Evolutionary conservation across 2,888 invertebrate species (phyloP).

Genomic region (Punctoribates punctum): DNA sequence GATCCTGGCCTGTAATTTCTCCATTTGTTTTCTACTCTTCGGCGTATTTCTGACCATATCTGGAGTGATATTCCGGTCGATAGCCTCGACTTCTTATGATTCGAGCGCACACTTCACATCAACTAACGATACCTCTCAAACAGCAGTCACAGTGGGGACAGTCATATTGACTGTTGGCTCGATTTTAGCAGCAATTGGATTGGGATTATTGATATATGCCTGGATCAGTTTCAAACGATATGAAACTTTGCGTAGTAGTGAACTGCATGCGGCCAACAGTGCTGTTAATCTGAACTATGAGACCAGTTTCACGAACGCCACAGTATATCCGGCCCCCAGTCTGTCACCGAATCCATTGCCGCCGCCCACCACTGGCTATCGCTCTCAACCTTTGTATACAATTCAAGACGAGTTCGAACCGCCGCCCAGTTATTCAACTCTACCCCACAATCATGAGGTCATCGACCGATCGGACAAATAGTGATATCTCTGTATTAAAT

Average conservation of each 20-base stretch:
- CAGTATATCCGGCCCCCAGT: too few species aligned
- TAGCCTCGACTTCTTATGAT: background rate
- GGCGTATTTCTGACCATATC: slow-evolving; percentile 1
- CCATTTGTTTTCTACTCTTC: slow-evolving; percentile 1
- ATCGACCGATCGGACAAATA: too few species aligned
- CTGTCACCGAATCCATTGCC: background rate
- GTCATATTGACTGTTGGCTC: background rate
- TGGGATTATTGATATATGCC: background rate
- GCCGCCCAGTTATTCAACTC: background rate
- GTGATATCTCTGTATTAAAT: too few species aligned
- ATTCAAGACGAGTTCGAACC: background rate
- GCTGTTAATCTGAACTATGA: background rate
- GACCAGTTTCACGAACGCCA: background rate
- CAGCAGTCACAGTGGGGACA: slow-evolving; percentile 9
- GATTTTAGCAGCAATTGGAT: background rate
- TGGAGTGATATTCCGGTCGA: slow-evolving; percentile 10
- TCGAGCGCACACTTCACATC: background rate
- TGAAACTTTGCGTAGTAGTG: background rate
- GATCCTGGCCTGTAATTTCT: slow-evolving; percentile 10
- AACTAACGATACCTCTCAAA: background rate
- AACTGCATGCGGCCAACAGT: background rate
- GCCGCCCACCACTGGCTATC: background rate
- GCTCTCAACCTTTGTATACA: background rate
- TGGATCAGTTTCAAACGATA: slow-evolving; percentile 14
- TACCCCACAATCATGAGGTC: background rate